These are phyloP conservation scores for Nasonia vitripennis DNA, from an alignment of 1,140 invertebrate genomes.

Conservation along the genomic window DNA sequence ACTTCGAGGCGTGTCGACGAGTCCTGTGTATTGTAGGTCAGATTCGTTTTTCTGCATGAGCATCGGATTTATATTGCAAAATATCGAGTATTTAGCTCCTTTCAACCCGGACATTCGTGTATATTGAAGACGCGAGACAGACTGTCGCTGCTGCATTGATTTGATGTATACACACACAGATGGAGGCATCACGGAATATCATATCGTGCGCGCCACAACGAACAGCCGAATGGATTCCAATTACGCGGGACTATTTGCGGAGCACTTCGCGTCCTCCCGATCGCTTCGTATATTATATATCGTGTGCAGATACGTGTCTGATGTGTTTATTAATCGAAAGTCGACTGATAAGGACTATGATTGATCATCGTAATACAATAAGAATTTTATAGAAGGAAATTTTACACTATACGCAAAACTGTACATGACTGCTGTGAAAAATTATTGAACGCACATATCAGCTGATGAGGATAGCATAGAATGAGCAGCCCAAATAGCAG, in stretches of 20 bases:
- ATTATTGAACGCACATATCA: too few relatives aligned
- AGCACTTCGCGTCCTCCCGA: slow-evolving; percentile 70
- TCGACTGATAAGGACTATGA: too few relatives aligned
- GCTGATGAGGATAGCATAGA: too few relatives aligned
- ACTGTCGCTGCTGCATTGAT: slow-evolving; percentile 5
- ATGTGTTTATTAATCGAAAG: neutral
- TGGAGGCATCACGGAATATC: neutral
- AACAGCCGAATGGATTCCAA: slow-evolving; percentile 70
- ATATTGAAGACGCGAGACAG: neutral
- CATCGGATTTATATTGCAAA: neutral
- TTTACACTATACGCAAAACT: too few relatives aligned
- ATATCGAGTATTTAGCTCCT: neutral
- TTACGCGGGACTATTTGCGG: slow-evolving; percentile 72
- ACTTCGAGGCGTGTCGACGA: neutral
- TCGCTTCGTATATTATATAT: slow-evolving; percentile 67
- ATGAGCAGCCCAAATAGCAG: too few relatives aligned
- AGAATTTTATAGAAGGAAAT: too few relatives aligned
- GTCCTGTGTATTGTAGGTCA: neutral
- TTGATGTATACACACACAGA: neutral
- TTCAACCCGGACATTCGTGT: neutral
- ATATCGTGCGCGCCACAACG: neutral
- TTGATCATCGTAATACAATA: too few relatives aligned
- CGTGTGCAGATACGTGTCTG: neutral
- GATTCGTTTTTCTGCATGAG: neutral
- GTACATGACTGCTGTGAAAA: too few relatives aligned